Base-by-base conservation (phyloP, 2,113 vertebrate genomes). In the Otus sunia region DNA sequence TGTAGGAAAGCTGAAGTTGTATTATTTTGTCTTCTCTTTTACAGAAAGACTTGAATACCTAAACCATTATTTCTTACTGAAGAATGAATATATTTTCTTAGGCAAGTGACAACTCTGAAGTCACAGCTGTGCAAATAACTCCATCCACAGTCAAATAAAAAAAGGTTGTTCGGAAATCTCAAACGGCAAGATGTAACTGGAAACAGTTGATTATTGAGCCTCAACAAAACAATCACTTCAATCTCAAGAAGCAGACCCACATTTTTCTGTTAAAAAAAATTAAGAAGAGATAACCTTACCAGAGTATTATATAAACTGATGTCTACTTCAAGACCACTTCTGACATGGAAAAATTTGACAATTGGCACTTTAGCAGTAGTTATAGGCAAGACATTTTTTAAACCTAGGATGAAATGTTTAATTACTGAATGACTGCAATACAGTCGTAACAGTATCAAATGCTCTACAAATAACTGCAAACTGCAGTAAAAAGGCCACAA, bases 301-400 rank as follows among this genome's bases (percentile, higher is more conserved):
- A 99, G 97, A 74, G 99, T 99, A 96, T 99, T 99, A 98, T 99
- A 99, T 82, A 99, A 98, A 97, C 99, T 99, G 95, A 99, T 99
- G 97, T 99, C 99, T 96, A 99, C 99, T 97, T 99, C 99, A 81
- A 99, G 98, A 94, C 99, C 98, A 63, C 99, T 99, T 97, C 98
- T 98, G 89, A 98, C 94, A 93, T 99, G 99, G 97, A 98, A 99
- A 95, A 99, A 99, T 97, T 99, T 99, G 83, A 99, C 99, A 72
- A 99, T 99, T 45, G 99, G 99, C 49, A 99, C 99, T 98, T 99
- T 99, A 71, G 99, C 99, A 86, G 99, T 99, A 45, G 99, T 99
- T 97, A 99, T 99, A 58, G 99, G 99, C 59, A 99, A 98, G 95
- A 99, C 99, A 98, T 99, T 99, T 97, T 98, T 99, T 91, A 99